A percentile compares a stretch with the other conserved stretches of the same genome.
Evolutionary conservation across 2,113 vertebrate species (phyloP).

Genomic region (Plectropomus leopardus): DNA sequence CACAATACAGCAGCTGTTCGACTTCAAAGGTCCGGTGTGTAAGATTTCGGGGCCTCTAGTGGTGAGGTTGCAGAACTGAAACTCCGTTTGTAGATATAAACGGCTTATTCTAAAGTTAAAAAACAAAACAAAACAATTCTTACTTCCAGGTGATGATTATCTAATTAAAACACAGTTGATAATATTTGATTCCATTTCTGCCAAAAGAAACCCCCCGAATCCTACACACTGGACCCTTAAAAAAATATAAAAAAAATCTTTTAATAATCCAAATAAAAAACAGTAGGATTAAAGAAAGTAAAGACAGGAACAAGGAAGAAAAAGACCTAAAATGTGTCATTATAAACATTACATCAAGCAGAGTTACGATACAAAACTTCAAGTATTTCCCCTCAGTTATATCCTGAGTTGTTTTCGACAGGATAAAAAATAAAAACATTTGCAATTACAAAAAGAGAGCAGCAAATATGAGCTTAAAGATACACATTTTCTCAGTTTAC

Average conservation of each 20-base stretch:
- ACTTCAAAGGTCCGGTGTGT: background rate
- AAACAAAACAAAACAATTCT: too few species aligned
- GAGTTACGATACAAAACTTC: constrained; percentile 42
- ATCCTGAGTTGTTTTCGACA: constrained; percentile 45
- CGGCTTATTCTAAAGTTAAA: too few species aligned
- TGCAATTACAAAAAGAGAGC: background rate
- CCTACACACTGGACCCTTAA: too few species aligned
- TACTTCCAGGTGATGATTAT: too few species aligned
- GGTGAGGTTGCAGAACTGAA: too few species aligned
- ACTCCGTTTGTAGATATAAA: too few species aligned
- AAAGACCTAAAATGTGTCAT: background rate
- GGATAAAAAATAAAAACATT: background rate
- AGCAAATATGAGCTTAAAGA: background rate
- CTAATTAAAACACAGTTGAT: too few species aligned
- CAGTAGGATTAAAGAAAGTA: background rate
- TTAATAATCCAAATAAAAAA: background rate
- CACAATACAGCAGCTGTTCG: background rate
- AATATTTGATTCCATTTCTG: too few species aligned
- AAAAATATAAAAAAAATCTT: background rate
- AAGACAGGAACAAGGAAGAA: background rate
- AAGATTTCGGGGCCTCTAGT: too few species aligned
- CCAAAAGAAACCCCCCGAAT: too few species aligned
- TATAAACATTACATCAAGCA: constrained; percentile 19
- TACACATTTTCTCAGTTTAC: background rate
- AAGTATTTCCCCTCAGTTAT: constrained; percentile 58